phyloP scores from a whole-genome alignment of 2,888 invertebrate genomes.

The Apotomis turbidana region DNA sequence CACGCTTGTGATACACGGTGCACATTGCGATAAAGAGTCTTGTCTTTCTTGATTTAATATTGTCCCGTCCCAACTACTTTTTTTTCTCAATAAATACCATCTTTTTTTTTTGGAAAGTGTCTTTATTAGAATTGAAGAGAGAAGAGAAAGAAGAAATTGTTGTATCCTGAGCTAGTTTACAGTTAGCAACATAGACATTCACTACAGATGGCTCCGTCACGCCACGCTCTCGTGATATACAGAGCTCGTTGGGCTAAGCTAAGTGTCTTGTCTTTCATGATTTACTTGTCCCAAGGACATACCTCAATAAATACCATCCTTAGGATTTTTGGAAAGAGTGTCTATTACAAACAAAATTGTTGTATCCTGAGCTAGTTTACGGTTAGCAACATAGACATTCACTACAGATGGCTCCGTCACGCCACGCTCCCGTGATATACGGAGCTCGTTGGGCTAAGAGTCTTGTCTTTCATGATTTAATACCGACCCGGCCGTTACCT shows the following conservation, averaged over 20 bases:
- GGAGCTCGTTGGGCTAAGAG: slow-evolving; percentile 39
- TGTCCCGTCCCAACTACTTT: background rate
- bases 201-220: background rate
- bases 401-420: slow-evolving; percentile 28
- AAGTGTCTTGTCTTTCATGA: slow-evolving; percentile 35
- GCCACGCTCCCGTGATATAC: slow-evolving; percentile 35
- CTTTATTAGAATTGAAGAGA: too few species aligned
- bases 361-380: background rate
- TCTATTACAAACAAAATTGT: background rate
- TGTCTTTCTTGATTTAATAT: background rate
- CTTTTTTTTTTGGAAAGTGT: too few species aligned
- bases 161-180: background rate
- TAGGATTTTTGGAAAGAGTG: too few species aligned
- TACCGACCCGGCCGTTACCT: slow-evolving; percentile 29
- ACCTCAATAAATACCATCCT: too few species aligned
- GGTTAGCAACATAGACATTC: background rate
- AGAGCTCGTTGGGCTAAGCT: background rate
- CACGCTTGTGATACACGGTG: too few species aligned
- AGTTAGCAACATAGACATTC: background rate
- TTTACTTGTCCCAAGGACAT: slow-evolving; percentile 31
- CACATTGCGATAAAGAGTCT: too few species aligned
- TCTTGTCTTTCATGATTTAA: slow-evolving; percentile 42
- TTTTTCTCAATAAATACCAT: too few species aligned
- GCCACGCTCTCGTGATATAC: slow-evolving; percentile 30
- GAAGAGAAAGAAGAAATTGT: too few species aligned